A percentile compares a stretch with the other conserved stretches of the same genome.
Evolutionary conservation across 2,888 invertebrate genomes (phyloP).

Genomic region (Spisula subtruncata): DNA sequence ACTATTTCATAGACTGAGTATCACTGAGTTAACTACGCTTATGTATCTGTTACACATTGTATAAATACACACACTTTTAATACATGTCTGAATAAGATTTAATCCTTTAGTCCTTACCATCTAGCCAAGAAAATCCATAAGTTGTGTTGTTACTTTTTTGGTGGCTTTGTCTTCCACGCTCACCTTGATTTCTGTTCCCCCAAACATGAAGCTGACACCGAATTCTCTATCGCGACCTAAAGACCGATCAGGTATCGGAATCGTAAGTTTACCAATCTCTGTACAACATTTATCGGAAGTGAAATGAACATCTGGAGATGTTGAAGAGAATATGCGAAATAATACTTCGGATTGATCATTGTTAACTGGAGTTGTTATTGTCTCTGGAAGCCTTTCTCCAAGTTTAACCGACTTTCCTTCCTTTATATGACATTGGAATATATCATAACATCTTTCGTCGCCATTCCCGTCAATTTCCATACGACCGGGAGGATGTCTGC

Average conservation of each 20-base stretch:
- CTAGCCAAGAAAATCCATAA: conserved; percentile 24
- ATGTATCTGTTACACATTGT: too few relatives aligned
- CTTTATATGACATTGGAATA: not conserved
- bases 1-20: too few relatives aligned
- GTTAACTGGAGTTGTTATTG: not conserved
- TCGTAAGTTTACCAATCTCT: not conserved
- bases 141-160: not conserved
- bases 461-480: not conserved
- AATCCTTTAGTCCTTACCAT: too few relatives aligned
- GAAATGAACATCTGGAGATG: not conserved
- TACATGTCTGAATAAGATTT: too few relatives aligned
- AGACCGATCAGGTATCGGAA: not conserved
- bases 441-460: not conserved
- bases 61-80: too few relatives aligned
- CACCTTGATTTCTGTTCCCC: conserved; percentile 16
- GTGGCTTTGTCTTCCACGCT: conserved; percentile 29
- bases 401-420: not conserved
- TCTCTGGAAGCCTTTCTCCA: not conserved
- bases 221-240: conserved; percentile 1
- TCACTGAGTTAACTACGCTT: too few relatives aligned
- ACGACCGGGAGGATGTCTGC: not conserved
- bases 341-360: not conserved
- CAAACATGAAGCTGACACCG: conserved; percentile 1
- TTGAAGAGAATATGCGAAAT: not conserved
- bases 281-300: not conserved